phyloP scores from a whole-genome alignment of 2,888 invertebrate species.

The Melieria picta region DNA sequence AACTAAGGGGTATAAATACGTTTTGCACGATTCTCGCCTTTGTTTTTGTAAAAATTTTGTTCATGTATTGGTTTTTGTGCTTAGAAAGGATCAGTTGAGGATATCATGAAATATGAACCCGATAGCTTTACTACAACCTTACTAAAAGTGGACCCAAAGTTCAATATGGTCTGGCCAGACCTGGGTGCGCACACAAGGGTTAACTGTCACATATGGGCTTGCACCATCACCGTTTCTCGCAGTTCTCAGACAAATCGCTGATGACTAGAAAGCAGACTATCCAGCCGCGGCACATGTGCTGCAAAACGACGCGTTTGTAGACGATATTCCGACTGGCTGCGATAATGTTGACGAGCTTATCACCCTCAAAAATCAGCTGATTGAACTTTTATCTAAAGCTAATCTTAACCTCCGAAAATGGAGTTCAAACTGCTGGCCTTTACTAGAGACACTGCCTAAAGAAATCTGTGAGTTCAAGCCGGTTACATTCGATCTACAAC shows the following conservation, averaged over 20 bases:
- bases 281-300: slow-evolving; percentile 6
- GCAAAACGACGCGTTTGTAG: slow-evolving; percentile 18
- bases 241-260: slow-evolving; percentile 21
- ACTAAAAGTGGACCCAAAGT: too few relatives aligned
- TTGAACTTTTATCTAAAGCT: neutral
- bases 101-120: too few relatives aligned
- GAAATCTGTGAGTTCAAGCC: slow-evolving; percentile 29
- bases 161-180: too few relatives aligned
- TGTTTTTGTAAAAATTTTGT: too few relatives aligned
- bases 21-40: too few relatives aligned
- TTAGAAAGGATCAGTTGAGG: too few relatives aligned
- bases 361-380: slow-evolving; percentile 5
- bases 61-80: too few relatives aligned
- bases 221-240: neutral
- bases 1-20: too few relatives aligned
- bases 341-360: slow-evolving; percentile 1
- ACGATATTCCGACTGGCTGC: slow-evolving; percentile 23
- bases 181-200: too few relatives aligned
- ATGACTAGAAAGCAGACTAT: slow-evolving; percentile 11
- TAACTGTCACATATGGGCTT: neutral
- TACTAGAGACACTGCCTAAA: slow-evolving; percentile 18
- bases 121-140: too few relatives aligned
- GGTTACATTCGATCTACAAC: slow-evolving; percentile 11
- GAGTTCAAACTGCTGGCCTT: slow-evolving; percentile 20
- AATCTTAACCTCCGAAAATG: slow-evolving; percentile 14